Evolutionary conservation across 2,888 invertebrate species (phyloP), one percentile per base, ranked within the genome.

Genomic region (Polyommatus icarus): DNA sequence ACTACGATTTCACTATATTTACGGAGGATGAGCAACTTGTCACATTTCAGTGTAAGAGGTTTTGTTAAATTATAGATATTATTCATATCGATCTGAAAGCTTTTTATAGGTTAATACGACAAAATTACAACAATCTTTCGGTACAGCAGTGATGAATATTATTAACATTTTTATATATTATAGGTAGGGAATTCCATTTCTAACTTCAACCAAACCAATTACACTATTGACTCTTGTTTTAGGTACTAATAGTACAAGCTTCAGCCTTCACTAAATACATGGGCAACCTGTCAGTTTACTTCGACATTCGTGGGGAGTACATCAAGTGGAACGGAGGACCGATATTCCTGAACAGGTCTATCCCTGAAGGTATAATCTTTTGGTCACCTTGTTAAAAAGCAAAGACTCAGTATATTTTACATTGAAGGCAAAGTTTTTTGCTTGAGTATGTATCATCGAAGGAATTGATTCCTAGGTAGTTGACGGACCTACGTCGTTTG

Each of bases 221-320:
- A 3, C 3, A 20, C 20, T 7, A 40, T 20, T 67, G 10, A 32
- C 29, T 20, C 32, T 71, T 46, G 71, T 82, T 88, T 3, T 87
- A 94, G 87, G 96, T 96, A 1, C 84, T 97, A 40, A 96, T 97
- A 80, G 97, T 97, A 0, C 97, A 97, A 88, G 96, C 97, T 0
- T 95, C 96, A 6, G 96, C 96, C 0, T 97, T 95, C 84, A 95
- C 96, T 0, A 97, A 96, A 87, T 98, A 98, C 86, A 94, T 98
- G 82, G 98, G 98, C 0, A 95, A 96, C 83, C 87, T 98, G 73
- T 95, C 96, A 0, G 95, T 98, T 0, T 95, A 93, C 82, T 98
- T 98, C 85, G 95, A 98, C 85, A 93, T 94, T 20, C 85, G 94
- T 0, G 98, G 98, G 0, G 95, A 96, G 81, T 93, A 96, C 24